Percentiles rank a stretch among this genome's conserved stretches.
phyloP scores from a whole-genome alignment of 2,113 vertebrate genomes.

The Tachuris rubrigastra region DNA sequence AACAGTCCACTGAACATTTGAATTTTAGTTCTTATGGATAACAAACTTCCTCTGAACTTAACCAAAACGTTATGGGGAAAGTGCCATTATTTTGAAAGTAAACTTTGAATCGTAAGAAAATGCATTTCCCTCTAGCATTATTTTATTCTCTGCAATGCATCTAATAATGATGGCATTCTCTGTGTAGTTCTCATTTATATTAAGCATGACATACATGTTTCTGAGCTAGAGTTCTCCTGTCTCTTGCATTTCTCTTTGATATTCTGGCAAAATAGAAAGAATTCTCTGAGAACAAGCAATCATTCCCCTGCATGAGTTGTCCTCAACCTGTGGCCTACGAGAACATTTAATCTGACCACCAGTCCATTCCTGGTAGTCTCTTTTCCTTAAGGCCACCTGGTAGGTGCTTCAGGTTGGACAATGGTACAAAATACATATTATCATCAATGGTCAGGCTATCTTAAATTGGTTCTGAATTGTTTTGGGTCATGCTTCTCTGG shows the following conservation, averaged over 20 bases:
- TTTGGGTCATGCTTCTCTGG: background rate
- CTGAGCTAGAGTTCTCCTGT: background rate
- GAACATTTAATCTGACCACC: background rate
- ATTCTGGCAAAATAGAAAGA: background rate
- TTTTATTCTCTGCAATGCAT: background rate
- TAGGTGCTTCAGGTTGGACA: background rate
- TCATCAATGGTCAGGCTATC: background rate
- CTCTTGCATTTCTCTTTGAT: background rate
- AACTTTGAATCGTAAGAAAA: background rate
- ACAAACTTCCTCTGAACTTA: background rate
- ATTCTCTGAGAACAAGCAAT: background rate
- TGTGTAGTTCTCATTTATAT: background rate
- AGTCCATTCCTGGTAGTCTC: background rate
- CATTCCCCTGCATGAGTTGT: rapidly evolving
- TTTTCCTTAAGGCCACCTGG: background rate
- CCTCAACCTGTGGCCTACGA: background rate
- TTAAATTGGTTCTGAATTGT: background rate
- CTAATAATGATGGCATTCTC: background rate
- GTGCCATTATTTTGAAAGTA: background rate
- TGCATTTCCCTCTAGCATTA: background rate
- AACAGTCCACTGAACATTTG: background rate
- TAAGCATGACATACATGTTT: background rate
- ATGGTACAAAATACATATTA: background rate
- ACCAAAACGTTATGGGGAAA: background rate
- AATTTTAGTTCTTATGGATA: background rate